Evolutionary conservation across 2,797 vertebrate species (phyloP).

Genomic region (Scomberomorus guttatus): DNA sequence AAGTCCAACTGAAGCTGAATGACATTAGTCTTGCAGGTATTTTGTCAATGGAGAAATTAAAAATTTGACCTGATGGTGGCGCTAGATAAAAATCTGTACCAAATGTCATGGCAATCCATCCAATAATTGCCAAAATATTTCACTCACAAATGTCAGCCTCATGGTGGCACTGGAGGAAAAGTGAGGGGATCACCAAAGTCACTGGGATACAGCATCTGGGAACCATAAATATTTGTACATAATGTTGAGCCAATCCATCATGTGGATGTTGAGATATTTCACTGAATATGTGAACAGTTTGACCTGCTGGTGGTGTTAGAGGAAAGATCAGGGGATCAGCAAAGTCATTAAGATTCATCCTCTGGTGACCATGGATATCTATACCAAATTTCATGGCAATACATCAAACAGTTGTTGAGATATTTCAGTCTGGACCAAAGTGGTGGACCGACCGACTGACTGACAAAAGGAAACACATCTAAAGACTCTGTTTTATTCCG

Average conservation of each 20-base stretch:
- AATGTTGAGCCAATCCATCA: background rate
- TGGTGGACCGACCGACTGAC: background rate
- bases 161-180: background rate
- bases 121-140: no score
- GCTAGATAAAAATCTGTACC: background rate
- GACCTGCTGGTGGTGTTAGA: background rate
- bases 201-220: background rate
- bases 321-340: no score
- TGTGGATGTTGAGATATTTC: background rate
- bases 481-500: background rate
- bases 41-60: no score
- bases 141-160: background rate
- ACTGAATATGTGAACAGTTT: background rate
- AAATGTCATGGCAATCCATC: background rate
- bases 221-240: background rate
- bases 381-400: background rate
- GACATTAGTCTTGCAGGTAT: no score
- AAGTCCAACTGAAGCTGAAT: no score
- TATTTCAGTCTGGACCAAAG: constrained; percentile 2
- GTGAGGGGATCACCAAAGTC: background rate
- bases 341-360: background rate
- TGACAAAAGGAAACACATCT: background rate
- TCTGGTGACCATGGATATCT: background rate
- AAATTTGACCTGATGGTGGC: no score
- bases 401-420: background rate